These are phyloP conservation scores for Parazoanthus darwini DNA, from an alignment of 92 coral and sea anemone genomes.

Conservation along the genomic window DNA sequence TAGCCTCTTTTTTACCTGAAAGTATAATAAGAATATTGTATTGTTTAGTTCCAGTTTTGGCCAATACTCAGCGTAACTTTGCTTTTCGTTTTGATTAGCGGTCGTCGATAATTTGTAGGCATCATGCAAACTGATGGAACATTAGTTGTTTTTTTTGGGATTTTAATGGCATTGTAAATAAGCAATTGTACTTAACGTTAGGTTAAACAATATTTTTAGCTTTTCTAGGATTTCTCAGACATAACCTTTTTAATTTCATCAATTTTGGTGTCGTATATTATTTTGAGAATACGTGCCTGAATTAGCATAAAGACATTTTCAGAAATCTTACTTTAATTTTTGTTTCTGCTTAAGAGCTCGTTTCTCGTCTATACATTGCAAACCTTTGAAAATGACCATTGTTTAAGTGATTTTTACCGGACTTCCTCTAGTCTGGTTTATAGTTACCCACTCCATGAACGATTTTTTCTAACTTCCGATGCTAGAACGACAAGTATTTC, in stretches of 20 bases:
- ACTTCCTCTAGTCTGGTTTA: background rate
- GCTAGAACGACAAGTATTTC: background rate
- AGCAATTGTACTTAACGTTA: background rate
- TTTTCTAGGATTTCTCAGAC: background rate
- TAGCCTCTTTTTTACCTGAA: background rate
- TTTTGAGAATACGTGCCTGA: background rate
- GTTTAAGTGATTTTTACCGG: background rate
- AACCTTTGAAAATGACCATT: background rate
- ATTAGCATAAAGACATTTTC: background rate
- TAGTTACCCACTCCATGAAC: too few species aligned
- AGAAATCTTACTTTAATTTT: background rate
- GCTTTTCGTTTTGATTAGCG: background rate
- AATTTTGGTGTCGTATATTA: background rate
- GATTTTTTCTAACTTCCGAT: background rate
- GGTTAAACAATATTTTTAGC: background rate
- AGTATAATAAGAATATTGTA: too few species aligned
- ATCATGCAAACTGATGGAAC: background rate
- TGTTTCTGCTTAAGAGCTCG: background rate
- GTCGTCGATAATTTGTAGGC: background rate
- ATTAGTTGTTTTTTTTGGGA: background rate
- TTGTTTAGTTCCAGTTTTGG: background rate
- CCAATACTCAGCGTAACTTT: background rate
- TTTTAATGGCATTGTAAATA: background rate
- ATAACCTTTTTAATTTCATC: background rate
- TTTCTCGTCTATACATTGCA: background rate